These are phyloP conservation scores for Drosophila erecta DNA, from an alignment of 1,140 invertebrate genomes.

Conservation along the genomic window DNA sequence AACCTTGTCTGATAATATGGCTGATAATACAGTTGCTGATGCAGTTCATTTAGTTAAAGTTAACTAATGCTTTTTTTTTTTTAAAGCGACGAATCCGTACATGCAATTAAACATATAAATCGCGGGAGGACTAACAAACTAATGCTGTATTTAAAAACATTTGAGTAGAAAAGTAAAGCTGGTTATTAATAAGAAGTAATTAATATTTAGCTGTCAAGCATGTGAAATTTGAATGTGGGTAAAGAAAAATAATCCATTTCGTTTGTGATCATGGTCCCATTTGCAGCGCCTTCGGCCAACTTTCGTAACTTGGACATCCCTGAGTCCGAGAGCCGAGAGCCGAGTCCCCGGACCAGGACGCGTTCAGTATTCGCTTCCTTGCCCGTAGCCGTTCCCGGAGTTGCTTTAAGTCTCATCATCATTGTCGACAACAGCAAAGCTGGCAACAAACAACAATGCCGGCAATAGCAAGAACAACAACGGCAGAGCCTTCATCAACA, in stretches of 20 bases:
- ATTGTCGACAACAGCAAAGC: conserved; percentile 59
- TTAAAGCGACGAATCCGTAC: no score
- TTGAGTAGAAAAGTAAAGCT: no score
- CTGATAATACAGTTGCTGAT: no score
- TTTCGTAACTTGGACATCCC: background rate
- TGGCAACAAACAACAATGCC: conserved; percentile 52
- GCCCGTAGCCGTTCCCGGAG: conserved; percentile 12
- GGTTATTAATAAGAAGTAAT: no score
- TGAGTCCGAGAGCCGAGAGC: background rate
- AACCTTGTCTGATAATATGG: no score
- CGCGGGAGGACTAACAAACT: no score
- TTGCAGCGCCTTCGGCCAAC: background rate
- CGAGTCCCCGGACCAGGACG: background rate
- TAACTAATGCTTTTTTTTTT: no score
- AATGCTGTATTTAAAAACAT: no score
- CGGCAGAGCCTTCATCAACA: conserved; percentile 70
- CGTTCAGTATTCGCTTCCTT: background rate
- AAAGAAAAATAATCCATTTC: background rate
- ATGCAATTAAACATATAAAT: no score
- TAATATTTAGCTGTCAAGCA: no score
- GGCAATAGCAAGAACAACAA: conserved; percentile 39
- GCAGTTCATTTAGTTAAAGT: no score
- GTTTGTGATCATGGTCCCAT: background rate
- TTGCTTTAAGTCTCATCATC: conserved; percentile 60
- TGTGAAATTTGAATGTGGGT: no score